A percentile compares a stretch with the other conserved stretches of the same genome.
These are phyloP conservation scores for Phyllostomus hastatus DNA, from an alignment of 2,113 vertebrate species.

Conservation along the genomic window DNA sequence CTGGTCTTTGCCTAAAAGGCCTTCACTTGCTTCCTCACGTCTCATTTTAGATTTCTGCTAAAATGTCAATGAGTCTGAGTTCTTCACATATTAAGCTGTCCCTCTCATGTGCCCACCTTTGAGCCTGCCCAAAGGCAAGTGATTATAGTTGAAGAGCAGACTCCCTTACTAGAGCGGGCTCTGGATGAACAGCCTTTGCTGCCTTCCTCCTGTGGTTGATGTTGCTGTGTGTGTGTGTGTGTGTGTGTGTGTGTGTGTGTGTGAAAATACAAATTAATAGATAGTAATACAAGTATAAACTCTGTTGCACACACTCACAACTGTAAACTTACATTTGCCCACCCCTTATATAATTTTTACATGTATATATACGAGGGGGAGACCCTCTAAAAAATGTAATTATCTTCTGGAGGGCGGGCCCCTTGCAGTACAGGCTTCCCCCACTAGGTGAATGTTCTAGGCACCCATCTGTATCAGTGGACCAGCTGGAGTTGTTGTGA, in stretches of 20 bases:
- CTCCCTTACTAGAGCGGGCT: background rate
- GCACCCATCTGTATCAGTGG: no score
- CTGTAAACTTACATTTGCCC: background rate
- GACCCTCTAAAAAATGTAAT: no score
- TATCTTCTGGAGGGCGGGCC: no score
- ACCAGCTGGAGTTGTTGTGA: no score
- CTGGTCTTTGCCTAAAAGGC: background rate
- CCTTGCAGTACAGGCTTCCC: no score
- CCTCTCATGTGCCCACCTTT: background rate
- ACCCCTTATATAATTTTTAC: background rate
- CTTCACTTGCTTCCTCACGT: background rate
- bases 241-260: background rate
- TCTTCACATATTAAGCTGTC: background rate
- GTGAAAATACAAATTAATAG: no score
- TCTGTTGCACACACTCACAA: background rate
- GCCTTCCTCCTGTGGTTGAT: background rate
- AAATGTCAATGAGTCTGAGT: background rate
- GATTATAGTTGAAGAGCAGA: background rate
- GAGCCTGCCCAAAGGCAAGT: background rate
- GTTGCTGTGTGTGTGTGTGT: background rate
- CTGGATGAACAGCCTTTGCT: background rate
- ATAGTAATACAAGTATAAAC: no score
- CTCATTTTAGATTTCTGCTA: background rate
- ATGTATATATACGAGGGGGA: background rate
- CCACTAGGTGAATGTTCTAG: no score